Percentiles rank a stretch among this genome's conserved stretches.
Conservation (phyloP, 2,888 invertebrate species). For the Creontiades dilutus region DNA sequence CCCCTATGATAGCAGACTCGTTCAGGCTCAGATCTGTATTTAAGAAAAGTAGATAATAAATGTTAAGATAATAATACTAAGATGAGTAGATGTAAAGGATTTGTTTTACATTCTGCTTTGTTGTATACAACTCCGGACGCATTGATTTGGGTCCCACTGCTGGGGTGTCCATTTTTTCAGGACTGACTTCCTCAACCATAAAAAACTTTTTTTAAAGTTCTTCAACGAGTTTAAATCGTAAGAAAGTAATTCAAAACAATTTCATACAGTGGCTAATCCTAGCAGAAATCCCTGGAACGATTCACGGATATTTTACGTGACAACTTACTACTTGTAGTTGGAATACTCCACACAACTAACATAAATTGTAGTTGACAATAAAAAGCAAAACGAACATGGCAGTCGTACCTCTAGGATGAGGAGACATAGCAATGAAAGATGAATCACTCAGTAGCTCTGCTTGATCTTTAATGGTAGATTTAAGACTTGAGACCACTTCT, state of each 20-base stretch:
- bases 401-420: conserved; percentile 36
- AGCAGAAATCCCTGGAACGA: too few relatives aligned
- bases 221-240: too few relatives aligned
- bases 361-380: not conserved
- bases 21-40: conserved; percentile 53
- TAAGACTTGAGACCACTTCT: conserved; percentile 39
- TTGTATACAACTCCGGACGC: not conserved
- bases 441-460: conserved; percentile 57
- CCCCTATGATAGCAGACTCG: conserved; percentile 49
- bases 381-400: not conserved
- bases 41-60: not conserved
- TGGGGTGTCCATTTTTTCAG: too few relatives aligned
- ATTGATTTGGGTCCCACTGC: too few relatives aligned
- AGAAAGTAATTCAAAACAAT: too few relatives aligned
- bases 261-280: too few relatives aligned
- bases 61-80: not conserved
- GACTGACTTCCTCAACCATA: too few relatives aligned
- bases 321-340: too few relatives aligned
- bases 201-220: too few relatives aligned
- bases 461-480: conserved; percentile 49
- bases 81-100: not conserved
- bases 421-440: conserved; percentile 41
- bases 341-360: too few relatives aligned
- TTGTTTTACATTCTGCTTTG: not conserved
- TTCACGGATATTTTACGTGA: too few relatives aligned